phyloP scores from a whole-genome alignment of 2,797 vertebrate species.

The Gymnoscopelus microlampas region DNA sequence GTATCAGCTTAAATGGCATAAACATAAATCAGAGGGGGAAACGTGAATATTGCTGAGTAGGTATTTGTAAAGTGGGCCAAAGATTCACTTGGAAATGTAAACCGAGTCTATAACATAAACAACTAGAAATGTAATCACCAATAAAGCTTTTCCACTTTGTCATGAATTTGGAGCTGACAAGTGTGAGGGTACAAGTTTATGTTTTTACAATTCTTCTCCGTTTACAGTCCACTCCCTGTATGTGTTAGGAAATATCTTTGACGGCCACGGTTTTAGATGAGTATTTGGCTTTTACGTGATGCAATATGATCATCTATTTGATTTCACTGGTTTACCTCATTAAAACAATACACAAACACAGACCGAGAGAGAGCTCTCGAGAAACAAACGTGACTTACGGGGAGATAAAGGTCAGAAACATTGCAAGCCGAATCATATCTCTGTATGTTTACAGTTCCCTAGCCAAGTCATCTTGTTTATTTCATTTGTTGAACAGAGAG shows the following conservation, averaged over 20 bases:
- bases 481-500: conserved; percentile 23
- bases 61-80: no score
- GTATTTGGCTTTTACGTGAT: background rate
- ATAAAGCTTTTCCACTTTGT: background rate
- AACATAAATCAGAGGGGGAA: no score
- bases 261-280: background rate
- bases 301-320: background rate
- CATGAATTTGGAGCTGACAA: background rate
- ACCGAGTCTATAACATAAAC: no score
- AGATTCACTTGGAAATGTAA: no score
- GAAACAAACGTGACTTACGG: conserved; percentile 21
- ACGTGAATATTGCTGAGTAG: no score
- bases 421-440: background rate
- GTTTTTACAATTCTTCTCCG: conserved; percentile 1
- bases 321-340: conserved; percentile 10
- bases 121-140: background rate
- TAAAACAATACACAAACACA: conserved; percentile 22
- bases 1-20: no score
- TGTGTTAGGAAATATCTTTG: background rate
- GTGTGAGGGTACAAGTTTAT: background rate
- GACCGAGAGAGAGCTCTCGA: conserved; percentile 13
- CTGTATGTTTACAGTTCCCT: conserved; percentile 39
- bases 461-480: conserved; percentile 36
- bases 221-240: background rate
- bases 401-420: conserved; percentile 26